A percentile compares a stretch with the other conserved stretches of the same genome.
phyloP scores from a whole-genome alignment of 2,797 vertebrate genomes.

The Tenualosa ilisha region DNA sequence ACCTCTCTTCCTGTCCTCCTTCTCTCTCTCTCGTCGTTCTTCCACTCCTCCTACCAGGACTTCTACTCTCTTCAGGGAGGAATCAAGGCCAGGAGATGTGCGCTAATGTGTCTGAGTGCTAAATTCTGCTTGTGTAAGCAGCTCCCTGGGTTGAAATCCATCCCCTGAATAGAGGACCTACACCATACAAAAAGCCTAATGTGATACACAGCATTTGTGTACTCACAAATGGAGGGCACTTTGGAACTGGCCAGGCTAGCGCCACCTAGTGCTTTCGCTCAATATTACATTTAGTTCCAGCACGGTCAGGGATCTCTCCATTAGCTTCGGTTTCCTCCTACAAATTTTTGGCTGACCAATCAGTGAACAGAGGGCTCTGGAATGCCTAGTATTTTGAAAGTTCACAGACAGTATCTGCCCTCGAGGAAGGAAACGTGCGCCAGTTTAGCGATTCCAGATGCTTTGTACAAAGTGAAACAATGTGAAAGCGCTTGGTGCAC shows the following conservation, averaged over 20 bases:
- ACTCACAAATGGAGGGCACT: background rate
- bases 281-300: no score
- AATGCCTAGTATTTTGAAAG: no score
- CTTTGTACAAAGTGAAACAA: no score
- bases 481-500: no score
- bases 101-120: background rate
- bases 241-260: background rate
- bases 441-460: no score
- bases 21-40: background rate
- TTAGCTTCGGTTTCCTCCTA: no score
- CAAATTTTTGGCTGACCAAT: no score
- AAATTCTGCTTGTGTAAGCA: conserved; percentile 10
- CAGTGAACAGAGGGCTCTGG: no score
- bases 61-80: background rate
- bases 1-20: background rate
- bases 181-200: background rate
- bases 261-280: no score
- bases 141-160: background rate
- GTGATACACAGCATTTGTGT: background rate
- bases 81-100: background rate
- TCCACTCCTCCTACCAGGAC: background rate
- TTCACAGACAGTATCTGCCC: no score
- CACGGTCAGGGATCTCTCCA: no score
- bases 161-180: background rate
- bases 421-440: no score